Percentiles rank a stretch among this genome's conserved stretches.
Evolutionary conservation across 2,888 invertebrate genomes (phyloP).

Genomic region (Archaeoteleia sp.): DNA sequence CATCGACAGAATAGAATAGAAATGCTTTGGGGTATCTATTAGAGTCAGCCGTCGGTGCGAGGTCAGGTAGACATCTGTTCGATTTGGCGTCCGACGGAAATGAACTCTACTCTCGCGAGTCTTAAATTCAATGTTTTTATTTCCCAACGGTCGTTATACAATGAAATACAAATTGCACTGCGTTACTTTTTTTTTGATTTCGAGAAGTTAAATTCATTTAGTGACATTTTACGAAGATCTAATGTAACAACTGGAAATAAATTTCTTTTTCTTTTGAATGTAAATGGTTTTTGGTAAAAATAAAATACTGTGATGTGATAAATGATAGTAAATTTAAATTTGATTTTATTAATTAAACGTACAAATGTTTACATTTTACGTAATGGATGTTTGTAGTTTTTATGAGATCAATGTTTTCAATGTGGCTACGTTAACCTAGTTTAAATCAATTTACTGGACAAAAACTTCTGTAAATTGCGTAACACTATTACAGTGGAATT

Average conservation of each 20-base stretch:
- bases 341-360: slow-evolving; percentile 17
- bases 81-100: slow-evolving; percentile 48
- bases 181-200: slow-evolving; percentile 23
- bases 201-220: too few relatives aligned
- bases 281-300: too few relatives aligned
- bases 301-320: too few relatives aligned
- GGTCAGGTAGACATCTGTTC: slow-evolving; percentile 56
- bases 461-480: slow-evolving; percentile 41
- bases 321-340: too few relatives aligned
- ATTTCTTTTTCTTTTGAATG: too few relatives aligned
- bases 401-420: slow-evolving; percentile 28
- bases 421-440: slow-evolving; percentile 45
- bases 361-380: slow-evolving; percentile 18
- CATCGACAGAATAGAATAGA: slow-evolving; percentile 47
- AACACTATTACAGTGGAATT: slow-evolving; percentile 38
- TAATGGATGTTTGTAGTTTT: slow-evolving; percentile 25
- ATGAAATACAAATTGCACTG: slow-evolving; percentile 22
- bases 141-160: slow-evolving; percentile 20
- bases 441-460: slow-evolving; percentile 46
- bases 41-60: slow-evolving; percentile 51
- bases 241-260: too few relatives aligned
- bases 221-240: too few relatives aligned
- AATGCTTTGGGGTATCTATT: slow-evolving; percentile 52
- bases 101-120: slow-evolving; percentile 39
- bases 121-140: slow-evolving; percentile 39